These are phyloP conservation scores for Climacteris rufus DNA, from an alignment of 2,113 vertebrate genomes.

Conservation along the genomic window DNA sequence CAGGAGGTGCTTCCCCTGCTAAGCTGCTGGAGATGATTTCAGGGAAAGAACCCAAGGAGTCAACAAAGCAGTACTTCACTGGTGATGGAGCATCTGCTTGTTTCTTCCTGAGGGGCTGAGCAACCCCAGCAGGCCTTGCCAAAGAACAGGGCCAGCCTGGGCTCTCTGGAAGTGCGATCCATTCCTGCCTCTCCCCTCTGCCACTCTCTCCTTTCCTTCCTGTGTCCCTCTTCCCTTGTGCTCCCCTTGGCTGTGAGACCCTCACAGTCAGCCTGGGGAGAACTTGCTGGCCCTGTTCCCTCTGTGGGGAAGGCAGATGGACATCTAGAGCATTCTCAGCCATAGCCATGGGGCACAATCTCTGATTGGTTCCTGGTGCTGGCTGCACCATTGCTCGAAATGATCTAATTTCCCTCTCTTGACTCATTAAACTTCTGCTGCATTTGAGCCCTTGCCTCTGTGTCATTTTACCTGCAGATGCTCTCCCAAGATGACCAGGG, in stretches of 20 bases:
- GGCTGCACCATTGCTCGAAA: rapidly evolving
- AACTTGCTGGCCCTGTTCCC: neutral
- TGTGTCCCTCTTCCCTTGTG: neutral
- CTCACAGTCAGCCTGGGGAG: rapidly evolving
- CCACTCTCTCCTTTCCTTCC: neutral
- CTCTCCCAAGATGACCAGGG: neutral
- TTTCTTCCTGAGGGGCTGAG: neutral
- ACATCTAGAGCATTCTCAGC: rapidly evolving
- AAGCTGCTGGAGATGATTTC: rapidly evolving
- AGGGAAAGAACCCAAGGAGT: no score
- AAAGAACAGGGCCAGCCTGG: neutral
- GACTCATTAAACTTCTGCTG: neutral
- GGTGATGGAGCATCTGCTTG: rapidly evolving
- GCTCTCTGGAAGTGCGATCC: neutral
- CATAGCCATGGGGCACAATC: no score
- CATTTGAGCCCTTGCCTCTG: neutral
- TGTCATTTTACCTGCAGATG: neutral
- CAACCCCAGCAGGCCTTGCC: neutral
- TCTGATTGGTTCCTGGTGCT: neutral
- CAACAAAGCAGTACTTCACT: neutral
- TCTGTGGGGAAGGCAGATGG: neutral
- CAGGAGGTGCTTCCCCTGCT: neutral
- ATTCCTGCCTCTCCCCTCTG: neutral
- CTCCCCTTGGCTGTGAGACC: neutral
- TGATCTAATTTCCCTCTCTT: neutral